Evolutionary conservation across 2,888 invertebrate genomes (phyloP), one percentile per base, ranked within the genome.

Genomic region (Gerris lacustris): DNA sequence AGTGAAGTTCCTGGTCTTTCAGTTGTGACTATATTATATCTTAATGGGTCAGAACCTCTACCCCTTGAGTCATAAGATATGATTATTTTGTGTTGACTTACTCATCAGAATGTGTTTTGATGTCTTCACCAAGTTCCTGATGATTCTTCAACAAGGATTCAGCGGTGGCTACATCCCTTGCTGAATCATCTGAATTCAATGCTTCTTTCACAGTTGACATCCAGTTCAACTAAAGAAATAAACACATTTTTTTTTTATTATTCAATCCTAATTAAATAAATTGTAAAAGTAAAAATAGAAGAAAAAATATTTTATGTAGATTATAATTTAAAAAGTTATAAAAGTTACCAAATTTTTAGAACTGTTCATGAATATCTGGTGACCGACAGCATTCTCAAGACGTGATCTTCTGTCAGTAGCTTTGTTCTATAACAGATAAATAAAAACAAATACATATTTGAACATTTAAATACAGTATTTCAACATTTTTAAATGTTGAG

Each of bases 351-450:
- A 76, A 75, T 88, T 91, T 75, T 90, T 88, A 11, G 91, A 88
- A 79, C 92, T 92, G 78, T 88, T 89, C 78, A 89, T 90, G 81
- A 96, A 95, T 78, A 96, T 92, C 81, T 97, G 96, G 79, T 93
- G 91, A 0, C 97, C 97, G 5, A 97, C 96, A 2, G 96, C 94
- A 78, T 93, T 94, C 81, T 96, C 95, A 47, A 99, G 84, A 67
- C 94, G 84, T 0, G 88, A 87, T 75, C 95, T 86, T 0, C 96
- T 83, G 76, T 94, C 91, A 9, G 86, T 85, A 0, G 96, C 96
- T 79, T 94, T 93, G 45, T 87, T 87, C 80, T 90, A 86, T 67
- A 74, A 74, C 63, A 9, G 69, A 72, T 67, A 73, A 64, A 64
- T 66, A 73, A 55, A 67, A 66, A 1, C 4, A 31, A 31, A 71